Base-by-base conservation (phyloP, 1,140 invertebrate species). In the Drosophila tristis region DNA sequence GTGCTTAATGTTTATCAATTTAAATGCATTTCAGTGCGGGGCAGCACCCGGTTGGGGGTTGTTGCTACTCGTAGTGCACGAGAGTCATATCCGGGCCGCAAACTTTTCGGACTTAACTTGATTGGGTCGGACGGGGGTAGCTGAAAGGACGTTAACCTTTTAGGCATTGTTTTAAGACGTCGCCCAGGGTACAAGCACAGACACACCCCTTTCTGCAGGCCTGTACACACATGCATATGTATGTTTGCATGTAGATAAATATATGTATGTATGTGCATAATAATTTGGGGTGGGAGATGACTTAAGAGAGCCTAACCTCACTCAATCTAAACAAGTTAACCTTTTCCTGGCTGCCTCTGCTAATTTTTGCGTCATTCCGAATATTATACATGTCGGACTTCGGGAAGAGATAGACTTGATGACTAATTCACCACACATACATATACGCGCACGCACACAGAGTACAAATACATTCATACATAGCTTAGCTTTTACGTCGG, bases 121-220 rank as follows among this genome's bases (percentile, higher is more conserved):
- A 45, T n/a, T 29, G 25, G 23, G 35, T 39, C 11, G 62, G 57
- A 53, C n/a, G 4, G 35, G 25, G 59, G 26, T 29, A 5, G n/a
- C 7, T 3, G 35, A 53, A 45, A 74, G 72, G 72, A 53, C 72
- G 23, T 75, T 75, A 66, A 75, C 72, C 72, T 66, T 51, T 58
- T 6, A 26, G 67, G 67, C 49, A 20, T 65, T 65, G 45, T 43
- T 65, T n/a, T 4, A 2, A 59, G 15, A 45, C 45, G 62, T 65
- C 35, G 26, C 45, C 44, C 55, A 56, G 62, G 55, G 59, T 26
- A 62, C 48, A 9, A 4, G 7, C 49, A 13, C 35, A n/a, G n/a
- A 13, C 4, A 39, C 50, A 45, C 8, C 59, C 56, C 35, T 13
- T 2, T 13, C 35, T 13, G 35, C 9, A 39, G 11, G 35, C 35